phyloP scores from a whole-genome alignment of 2,797 vertebrate genomes.

The Aldrovandia affinis region DNA sequence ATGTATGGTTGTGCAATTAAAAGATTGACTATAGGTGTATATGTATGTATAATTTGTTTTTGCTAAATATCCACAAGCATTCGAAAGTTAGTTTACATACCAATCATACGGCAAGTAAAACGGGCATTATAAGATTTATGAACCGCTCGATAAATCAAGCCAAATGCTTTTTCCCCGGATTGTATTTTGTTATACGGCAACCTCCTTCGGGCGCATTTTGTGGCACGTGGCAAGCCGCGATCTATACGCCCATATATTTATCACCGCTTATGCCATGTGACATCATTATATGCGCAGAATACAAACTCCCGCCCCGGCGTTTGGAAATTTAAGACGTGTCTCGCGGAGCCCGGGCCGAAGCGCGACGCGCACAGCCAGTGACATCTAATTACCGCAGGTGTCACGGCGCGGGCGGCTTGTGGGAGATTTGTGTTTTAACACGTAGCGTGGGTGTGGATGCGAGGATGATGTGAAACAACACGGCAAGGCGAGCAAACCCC shows the following conservation, averaged over 20 bases:
- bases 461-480: not conserved
- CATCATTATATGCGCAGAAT: slow-evolving; percentile 1
- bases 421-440: not conserved
- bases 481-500: not conserved
- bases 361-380: not conserved
- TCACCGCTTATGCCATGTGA: not conserved
- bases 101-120: not conserved
- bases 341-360: not conserved
- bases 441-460: not conserved
- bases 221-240: not conserved
- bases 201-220: not conserved
- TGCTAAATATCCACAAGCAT: too few species aligned
- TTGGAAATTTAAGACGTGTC: not conserved
- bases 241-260: not conserved
- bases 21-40: not conserved
- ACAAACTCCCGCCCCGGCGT: not conserved
- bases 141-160: not conserved
- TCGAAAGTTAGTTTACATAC: too few species aligned
- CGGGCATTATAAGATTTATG: not conserved
- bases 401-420: not conserved
- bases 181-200: not conserved
- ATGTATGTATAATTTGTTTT: too few species aligned
- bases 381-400: slow-evolving; percentile 4
- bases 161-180: not conserved
- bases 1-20: not conserved